Evolutionary conservation across 2,888 invertebrate species (phyloP), one percentile per base, ranked within the genome.

Genomic region (Apodemia hepburni): DNA sequence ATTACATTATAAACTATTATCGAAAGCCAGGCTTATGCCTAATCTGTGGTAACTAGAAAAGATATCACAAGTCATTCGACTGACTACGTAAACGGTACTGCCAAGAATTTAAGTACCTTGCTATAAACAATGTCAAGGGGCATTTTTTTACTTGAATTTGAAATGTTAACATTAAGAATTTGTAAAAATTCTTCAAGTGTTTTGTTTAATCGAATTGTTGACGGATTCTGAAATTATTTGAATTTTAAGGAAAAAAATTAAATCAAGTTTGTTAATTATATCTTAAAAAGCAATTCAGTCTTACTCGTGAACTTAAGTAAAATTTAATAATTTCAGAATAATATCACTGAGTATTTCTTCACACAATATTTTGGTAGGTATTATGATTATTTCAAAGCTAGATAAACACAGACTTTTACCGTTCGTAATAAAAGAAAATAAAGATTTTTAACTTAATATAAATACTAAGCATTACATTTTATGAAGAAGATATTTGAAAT

Each of bases 241-340:
- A 38, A 38, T 38, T 38, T 38, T 38, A 38, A 4, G 12, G 4
- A 38, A 38, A 15, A 12, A 12, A 38, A 5, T 22, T 11, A 22
- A 22, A 51, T 27, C 27, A 22, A 15, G 22, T 22, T 11, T 22
- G 12, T 22, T 51, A 12, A 51, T 11, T 51, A 51, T 12, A 51
- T 22, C 22, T 51, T 51, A 51, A 51, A 51, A 51, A 51, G 12
- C 22, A 51, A 51, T 51, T 51, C 51, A 51, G 51, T 51, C 51
- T 51, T 51, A 51, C 22, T 12, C 3, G 22, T 22, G 18, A 38
- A 38, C 7, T 8, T 3, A 18, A 49, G 49, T 9, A 49, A 49
- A 51, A 9, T 51, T 22, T 18, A 9, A 51, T 7, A 51, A 51
- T 51, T 51, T 51, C 9, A 51, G 11, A 51, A 11, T 22, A 54